A percentile compares a stretch with the other conserved stretches of the same genome.
Conservation (phyloP, 30 jellyfish, hydroid and myxozoan species). For the Rhopilema esculentum region DNA sequence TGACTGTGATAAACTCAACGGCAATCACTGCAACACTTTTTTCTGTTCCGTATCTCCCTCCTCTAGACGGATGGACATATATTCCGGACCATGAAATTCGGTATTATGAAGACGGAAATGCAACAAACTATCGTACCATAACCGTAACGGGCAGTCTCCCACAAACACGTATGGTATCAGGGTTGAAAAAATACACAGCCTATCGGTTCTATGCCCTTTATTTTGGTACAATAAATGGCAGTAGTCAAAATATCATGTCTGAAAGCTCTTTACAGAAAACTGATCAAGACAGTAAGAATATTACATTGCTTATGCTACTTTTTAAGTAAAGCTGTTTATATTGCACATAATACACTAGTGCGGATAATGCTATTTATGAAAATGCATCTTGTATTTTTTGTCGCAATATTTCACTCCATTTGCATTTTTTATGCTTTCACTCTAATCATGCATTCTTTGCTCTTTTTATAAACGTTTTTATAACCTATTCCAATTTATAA, state of each 20-base stretch:
- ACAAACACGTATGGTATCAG: conserved; percentile 20
- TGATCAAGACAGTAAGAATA: conserved; percentile 13
- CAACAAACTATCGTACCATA: background rate
- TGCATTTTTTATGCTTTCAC: no score
- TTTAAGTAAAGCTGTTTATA: no score
- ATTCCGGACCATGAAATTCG: background rate
- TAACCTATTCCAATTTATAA: no score
- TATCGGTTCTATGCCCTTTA: conserved; percentile 48
- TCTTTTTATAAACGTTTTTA: no score
- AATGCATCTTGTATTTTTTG: no score
- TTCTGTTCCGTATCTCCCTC: conserved; percentile 32
- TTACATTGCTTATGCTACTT: no score
- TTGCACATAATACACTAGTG: no score
- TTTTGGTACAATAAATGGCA: conserved; percentile 5
- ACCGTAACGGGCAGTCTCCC: conserved; percentile 17
- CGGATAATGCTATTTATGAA: no score
- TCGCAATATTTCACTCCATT: no score
- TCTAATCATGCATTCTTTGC: no score
- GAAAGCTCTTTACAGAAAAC: conserved; percentile 7
- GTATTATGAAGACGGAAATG: conserved; percentile 4
- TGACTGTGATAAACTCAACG: conserved; percentile 23
- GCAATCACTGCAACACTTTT: conserved; percentile 22
- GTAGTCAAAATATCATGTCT: conserved; percentile 14
- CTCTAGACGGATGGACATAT: conserved; percentile 27
- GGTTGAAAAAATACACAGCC: conserved; percentile 29